Evolutionary conservation across 2,888 invertebrate genomes (phyloP).

Genomic region (Cephus pulcher): DNA sequence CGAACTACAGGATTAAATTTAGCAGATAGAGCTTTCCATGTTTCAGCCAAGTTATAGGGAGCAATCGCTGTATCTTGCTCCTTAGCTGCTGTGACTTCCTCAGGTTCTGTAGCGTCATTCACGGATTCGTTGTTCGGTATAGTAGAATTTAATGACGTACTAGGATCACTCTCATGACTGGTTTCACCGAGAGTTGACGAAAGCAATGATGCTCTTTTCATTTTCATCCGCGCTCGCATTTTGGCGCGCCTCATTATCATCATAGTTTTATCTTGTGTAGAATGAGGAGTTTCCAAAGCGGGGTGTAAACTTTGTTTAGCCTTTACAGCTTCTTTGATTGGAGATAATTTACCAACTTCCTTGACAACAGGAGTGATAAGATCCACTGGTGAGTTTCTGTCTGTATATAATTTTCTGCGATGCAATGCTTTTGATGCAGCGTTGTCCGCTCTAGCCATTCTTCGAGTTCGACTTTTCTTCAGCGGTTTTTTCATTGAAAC

Average conservation of each 20-base stretch:
- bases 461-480: neutral
- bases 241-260: neutral
- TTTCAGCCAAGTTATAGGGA: neutral
- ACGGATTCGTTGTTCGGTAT: no score
- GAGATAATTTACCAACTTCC: neutral
- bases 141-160: neutral
- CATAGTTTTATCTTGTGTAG: neutral
- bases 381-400: slow-evolving; percentile 46
- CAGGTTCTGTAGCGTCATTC: neutral
- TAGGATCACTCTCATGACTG: neutral
- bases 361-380: slow-evolving; percentile 23
- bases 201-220: slow-evolving; percentile 3
- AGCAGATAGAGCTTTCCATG: neutral
- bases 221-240: slow-evolving; percentile 4
- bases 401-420: slow-evolving; percentile 47
- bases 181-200: neutral
- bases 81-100: slow-evolving; percentile 1
- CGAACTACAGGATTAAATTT: neutral
- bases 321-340: neutral
- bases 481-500: neutral
- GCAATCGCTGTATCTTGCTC: neutral
- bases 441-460: neutral
- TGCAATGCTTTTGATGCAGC: slow-evolving; percentile 6
- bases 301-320: slow-evolving; percentile 36
- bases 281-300: slow-evolving; percentile 34